A percentile compares a stretch with the other conserved stretches of the same genome.
These are phyloP conservation scores for Parnassius apollo DNA, from an alignment of 2,888 invertebrate genomes.

Conservation along the genomic window DNA sequence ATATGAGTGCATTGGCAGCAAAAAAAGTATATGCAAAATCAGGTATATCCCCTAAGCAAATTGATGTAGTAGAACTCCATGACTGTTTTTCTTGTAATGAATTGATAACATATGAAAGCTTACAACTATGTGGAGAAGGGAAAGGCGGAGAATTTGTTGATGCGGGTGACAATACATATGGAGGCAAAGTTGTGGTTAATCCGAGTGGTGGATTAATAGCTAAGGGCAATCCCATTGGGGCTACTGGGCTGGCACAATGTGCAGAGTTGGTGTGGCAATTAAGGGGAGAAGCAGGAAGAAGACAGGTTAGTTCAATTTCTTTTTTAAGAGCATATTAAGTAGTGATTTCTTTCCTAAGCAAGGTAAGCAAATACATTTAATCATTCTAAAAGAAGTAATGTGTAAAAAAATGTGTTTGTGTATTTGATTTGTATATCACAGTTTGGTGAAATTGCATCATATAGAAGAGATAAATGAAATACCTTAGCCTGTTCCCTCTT, in stretches of 20 bases:
- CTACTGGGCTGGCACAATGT: conserved; percentile 96
- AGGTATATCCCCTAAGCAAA: conserved; percentile 87
- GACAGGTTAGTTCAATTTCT: conserved; percentile 81
- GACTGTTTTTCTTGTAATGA: conserved; percentile 99
- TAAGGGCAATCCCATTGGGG: conserved; percentile 98
- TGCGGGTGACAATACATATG: conserved; percentile 96
- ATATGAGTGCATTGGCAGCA: conserved; percentile 94
- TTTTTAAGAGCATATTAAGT: not conserved
- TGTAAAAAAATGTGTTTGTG: no score
- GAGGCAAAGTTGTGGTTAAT: conserved; percentile 98
- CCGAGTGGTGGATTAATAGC: conserved; percentile 99
- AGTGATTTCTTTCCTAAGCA: no score
- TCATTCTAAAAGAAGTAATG: no score
- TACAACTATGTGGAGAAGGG: conserved; percentile 95
- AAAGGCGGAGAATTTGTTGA: conserved; percentile 96
- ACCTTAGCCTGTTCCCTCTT: no score
- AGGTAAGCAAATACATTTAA: no score
- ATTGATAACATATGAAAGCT: conserved; percentile 97
- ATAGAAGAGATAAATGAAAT: no score
- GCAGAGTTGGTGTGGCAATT: conserved; percentile 94
- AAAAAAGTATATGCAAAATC: conserved; percentile 88
- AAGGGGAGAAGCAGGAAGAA: conserved; percentile 87
- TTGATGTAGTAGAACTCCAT: conserved; percentile 97
- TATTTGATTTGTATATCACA: no score
- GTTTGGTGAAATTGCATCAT: no score